Base-by-base conservation (phyloP, 2,797 vertebrate genomes). In the Tokudaia muenninki region DNA sequence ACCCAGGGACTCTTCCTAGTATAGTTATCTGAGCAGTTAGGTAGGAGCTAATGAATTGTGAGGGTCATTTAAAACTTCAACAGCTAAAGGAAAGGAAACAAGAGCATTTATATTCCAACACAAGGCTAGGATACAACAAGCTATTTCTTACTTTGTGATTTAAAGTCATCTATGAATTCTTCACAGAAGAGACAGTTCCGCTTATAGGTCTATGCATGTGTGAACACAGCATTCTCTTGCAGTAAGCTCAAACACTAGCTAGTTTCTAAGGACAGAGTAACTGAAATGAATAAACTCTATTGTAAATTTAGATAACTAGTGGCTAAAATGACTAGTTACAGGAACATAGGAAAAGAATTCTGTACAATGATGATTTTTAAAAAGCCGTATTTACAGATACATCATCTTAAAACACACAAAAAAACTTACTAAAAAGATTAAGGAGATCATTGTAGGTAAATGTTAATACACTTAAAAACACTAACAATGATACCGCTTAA, bases 361-460 rank as follows among this genome's bases (percentile, higher is more conserved):
- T 79, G 31, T 44, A 86, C 6, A 94, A 88, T 81, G 84, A 92
- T 80, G n/a, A 77, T 83, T 41, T 6, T 52, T 55, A 63, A 88
- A 95, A 65, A 84, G 78, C 67, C 26, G 31, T 97, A 98, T 97
- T 96, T 98, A 97, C 77, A 98, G 61, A 94, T 95, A 92, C 12
- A 55, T 88, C 74, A 94, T 75, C 80, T 95, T 90, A 79, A 94
- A 93, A 91, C 65, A 67, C 29, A 67, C 31, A 7, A 83, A 96
- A 97, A 97, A 96, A 89, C 57, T 80, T 79, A 96, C 72, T 22
- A 92, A 94, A 95, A 94, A 91, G 90, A 92, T 55, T 89, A 91
- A 80, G 55, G 70, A 88, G 80, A 63, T 75, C 75, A 97, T 74
- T 94, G 83, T 81, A 95, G 50, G 88, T 96, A 93, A 96, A 93